phyloP scores from a whole-genome alignment of 1,140 invertebrate genomes.

The Drosophila sturtevanti region DNA sequence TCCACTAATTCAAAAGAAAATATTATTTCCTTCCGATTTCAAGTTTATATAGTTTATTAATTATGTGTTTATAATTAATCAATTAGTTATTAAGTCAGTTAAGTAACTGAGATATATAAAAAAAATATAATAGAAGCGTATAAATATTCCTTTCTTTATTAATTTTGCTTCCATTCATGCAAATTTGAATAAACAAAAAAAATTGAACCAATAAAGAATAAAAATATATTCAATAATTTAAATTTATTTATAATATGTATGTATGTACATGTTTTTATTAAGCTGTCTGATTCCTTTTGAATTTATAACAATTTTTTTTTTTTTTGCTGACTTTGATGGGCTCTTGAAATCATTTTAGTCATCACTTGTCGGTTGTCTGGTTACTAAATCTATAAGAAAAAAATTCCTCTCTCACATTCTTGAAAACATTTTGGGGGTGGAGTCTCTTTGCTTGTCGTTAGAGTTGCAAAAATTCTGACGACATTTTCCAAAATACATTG shows the following conservation, averaged over 20 bases:
- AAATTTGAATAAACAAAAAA: too few species aligned
- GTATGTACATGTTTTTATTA: background rate
- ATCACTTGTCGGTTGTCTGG: slow-evolving; percentile 40
- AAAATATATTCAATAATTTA: too few species aligned
- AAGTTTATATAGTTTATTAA: too few species aligned
- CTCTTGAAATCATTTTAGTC: slow-evolving; percentile 13
- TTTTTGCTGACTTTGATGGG: background rate
- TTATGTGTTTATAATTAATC: too few species aligned
- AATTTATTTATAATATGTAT: background rate
- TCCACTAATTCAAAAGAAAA: too few species aligned
- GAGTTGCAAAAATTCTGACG: slow-evolving; percentile 48
- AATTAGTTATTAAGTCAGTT: too few species aligned
- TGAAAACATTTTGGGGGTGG: background rate
- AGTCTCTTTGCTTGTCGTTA: slow-evolving; percentile 29
- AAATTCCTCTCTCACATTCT: slow-evolving; percentile 21
- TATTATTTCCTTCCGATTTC: too few species aligned
- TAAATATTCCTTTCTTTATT: too few species aligned
- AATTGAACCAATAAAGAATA: background rate
- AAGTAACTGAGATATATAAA: too few species aligned
- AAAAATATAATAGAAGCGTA: too few species aligned
- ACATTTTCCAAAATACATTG: slow-evolving; percentile 73
- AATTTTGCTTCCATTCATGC: too few species aligned
- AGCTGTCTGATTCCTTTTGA: background rate
- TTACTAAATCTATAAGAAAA: slow-evolving; percentile 21
- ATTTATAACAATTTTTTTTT: background rate